Percentiles rank a stretch among this genome's conserved stretches.
These are phyloP conservation scores for Carpatolechia fugitivella DNA, from an alignment of 2,888 invertebrate genomes.

Conservation along the genomic window DNA sequence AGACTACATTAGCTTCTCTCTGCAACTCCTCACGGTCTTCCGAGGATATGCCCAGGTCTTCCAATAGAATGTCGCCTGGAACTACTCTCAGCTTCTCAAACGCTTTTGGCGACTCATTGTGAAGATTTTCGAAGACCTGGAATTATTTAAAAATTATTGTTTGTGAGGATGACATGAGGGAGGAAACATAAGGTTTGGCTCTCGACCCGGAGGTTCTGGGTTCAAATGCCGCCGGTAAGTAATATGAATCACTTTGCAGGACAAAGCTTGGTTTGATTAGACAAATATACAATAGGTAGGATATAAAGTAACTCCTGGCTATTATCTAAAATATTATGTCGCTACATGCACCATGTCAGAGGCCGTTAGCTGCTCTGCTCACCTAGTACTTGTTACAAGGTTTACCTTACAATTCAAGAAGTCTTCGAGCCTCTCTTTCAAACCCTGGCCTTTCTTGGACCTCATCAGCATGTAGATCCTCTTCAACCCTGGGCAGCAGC, in stretches of 20 bases:
- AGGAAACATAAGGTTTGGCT: too few species aligned
- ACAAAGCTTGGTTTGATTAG: neutral
- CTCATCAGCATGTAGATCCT: constrained; percentile 86
- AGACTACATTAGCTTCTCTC: constrained; percentile 83
- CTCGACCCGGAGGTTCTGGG: neutral
- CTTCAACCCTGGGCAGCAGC: constrained; percentile 84
- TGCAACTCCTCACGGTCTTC: constrained; percentile 79
- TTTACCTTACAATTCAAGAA: constrained; percentile 73
- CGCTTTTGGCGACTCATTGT: constrained; percentile 74
- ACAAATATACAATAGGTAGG: neutral
- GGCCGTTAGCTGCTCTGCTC: too few species aligned
- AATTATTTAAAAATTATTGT: constrained; percentile 10
- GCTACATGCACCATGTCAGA: too few species aligned
- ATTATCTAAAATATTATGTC: too few species aligned
- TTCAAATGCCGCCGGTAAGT: too few species aligned
- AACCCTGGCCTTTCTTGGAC: constrained; percentile 83
- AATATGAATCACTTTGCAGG: neutral
- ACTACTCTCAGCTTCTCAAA: constrained; percentile 83
- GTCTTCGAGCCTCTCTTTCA: constrained; percentile 81
- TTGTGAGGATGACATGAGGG: too few species aligned
- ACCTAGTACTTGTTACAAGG: too few species aligned
- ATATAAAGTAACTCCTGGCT: constrained; percentile 25
- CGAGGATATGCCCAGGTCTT: constrained; percentile 79
- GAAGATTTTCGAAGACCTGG: constrained; percentile 78
- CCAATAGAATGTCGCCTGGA: constrained; percentile 81